Conservation (phyloP, 2,888 invertebrate species). For the Onthophagus sagittarius region DNA sequence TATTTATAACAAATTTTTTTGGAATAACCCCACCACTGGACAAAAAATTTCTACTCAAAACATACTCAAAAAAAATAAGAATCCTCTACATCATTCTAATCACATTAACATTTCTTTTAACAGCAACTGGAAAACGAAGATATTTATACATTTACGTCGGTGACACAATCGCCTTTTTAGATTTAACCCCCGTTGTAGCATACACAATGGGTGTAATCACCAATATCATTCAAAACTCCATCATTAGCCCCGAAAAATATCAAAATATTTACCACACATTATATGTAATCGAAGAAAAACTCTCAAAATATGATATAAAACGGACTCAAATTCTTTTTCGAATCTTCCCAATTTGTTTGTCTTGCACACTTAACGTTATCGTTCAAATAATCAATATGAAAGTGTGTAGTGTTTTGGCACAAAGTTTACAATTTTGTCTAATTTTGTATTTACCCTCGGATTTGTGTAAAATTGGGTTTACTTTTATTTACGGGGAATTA, state of each 20-base stretch:
- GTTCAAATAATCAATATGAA: neutral
- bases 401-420: neutral
- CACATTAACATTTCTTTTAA: neutral
- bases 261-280: neutral
- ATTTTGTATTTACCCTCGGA: neutral
- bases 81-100: neutral
- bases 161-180: neutral
- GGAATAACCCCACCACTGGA: neutral
- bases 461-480: neutral
- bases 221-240: neutral
- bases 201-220: neutral
- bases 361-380: neutral
- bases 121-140: neutral
- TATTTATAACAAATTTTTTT: neutral
- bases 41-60: neutral
- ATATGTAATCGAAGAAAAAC: neutral
- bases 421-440: neutral
- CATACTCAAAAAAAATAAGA: neutral
- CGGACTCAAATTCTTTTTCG: neutral
- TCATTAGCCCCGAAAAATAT: neutral
- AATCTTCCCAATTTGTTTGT: neutral
- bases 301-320: neutral
- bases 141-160: neutral
- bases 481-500: neutral
- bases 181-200: neutral